Evolutionary conservation across 2,888 invertebrate genomes (phyloP).

Genomic region (Luperina nickerlii): DNA sequence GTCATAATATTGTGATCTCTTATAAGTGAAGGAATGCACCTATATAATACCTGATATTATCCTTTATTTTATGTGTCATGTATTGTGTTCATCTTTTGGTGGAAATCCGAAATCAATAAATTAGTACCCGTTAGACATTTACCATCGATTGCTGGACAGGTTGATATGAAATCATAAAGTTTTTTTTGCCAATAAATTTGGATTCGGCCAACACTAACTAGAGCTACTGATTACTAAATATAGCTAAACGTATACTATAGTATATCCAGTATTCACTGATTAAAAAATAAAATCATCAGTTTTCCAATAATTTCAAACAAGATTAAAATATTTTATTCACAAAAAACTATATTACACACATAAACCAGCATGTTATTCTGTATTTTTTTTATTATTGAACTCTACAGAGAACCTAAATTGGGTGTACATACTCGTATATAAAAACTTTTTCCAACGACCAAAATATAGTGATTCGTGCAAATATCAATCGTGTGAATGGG

Average conservation of each 20-base stretch:
- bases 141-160: background rate
- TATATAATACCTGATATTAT: background rate
- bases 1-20: background rate
- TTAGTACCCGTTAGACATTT: background rate
- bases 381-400: constrained; percentile 34
- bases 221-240: background rate
- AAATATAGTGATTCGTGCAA: constrained; percentile 30
- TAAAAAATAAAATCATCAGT: background rate
- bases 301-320: background rate
- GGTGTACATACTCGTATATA: background rate
- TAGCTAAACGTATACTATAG: background rate
- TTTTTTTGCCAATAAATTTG: background rate
- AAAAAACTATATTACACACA: background rate
- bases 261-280: background rate
- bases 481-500: constrained; percentile 41
- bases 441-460: constrained; percentile 32
- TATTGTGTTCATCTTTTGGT: no score
- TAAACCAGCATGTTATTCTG: background rate
- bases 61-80: no score
- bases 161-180: background rate
- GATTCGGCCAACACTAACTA: background rate
- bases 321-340: background rate
- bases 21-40: no score
- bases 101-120: no score
- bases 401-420: constrained; percentile 22